phyloP scores from a whole-genome alignment of 2,113 vertebrate genomes.

The Entelurus aequoreus region DNA sequence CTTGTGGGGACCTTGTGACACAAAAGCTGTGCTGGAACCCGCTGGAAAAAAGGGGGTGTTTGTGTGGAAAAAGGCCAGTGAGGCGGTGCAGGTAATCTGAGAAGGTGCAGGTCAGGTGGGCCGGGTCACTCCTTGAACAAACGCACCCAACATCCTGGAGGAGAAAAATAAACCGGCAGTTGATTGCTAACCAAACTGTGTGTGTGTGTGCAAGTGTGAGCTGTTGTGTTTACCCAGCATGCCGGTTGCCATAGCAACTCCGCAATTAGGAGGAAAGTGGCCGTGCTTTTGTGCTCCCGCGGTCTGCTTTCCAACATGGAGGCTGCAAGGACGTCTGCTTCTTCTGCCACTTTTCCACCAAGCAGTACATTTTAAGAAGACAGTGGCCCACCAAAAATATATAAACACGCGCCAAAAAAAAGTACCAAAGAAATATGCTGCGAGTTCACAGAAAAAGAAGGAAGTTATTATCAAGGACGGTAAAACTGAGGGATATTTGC shows the following conservation, averaged over 20 bases:
- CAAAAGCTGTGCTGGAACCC: too few relatives aligned
- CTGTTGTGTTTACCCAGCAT: constrained; percentile 34
- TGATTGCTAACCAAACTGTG: constrained; percentile 53
- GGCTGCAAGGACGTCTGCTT: background rate
- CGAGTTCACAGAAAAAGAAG: too few relatives aligned
- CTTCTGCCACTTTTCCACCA: too few relatives aligned
- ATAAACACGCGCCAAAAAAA: too few relatives aligned
- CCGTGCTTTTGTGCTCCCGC: constrained; percentile 47
- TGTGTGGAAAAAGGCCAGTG: background rate
- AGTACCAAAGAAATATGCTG: too few relatives aligned
- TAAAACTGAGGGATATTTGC: too few relatives aligned
- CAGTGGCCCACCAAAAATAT: background rate
- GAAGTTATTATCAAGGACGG: too few relatives aligned
- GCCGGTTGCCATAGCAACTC: constrained; percentile 59
- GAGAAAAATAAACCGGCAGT: constrained; percentile 20
- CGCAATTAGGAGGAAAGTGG: constrained; percentile 46
- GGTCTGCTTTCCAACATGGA: background rate
- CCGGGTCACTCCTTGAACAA: constrained; percentile 61
- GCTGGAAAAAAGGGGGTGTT: too few relatives aligned
- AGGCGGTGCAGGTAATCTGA: constrained; percentile 6
- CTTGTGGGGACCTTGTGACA: too few relatives aligned
- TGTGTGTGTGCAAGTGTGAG: too few relatives aligned
- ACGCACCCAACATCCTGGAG: constrained; percentile 57
- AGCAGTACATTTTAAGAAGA: too few relatives aligned
- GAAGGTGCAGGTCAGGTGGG: background rate